Percentiles rank a stretch among this genome's conserved stretches.
Evolutionary conservation across 1,140 invertebrate species (phyloP).

Genomic region (Bombyx mandarina): DNA sequence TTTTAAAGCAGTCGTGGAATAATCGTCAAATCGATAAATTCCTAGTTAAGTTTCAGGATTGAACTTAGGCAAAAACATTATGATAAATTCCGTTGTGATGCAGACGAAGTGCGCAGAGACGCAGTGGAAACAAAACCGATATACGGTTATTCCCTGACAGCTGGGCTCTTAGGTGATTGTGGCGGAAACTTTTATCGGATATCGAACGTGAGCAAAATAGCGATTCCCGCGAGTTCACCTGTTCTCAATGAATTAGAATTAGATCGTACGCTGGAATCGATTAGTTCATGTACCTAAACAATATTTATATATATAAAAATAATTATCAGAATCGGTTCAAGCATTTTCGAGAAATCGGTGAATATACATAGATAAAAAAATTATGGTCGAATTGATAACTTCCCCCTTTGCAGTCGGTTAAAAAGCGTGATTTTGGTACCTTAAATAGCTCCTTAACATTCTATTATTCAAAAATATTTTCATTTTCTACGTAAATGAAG

Average conservation of each 20-base stretch:
- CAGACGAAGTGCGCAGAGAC: conserved; percentile 27
- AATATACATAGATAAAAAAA: too few relatives aligned
- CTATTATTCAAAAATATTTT: too few relatives aligned
- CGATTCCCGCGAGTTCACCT: conserved; percentile 61
- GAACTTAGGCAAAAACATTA: background rate
- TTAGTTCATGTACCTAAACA: conserved; percentile 1
- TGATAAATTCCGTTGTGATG: conserved; percentile 11
- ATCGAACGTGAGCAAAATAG: conserved; percentile 67
- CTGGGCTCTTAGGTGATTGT: conserved; percentile 72
- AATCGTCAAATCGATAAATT: background rate
- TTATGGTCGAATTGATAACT: too few relatives aligned
- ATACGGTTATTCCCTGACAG: conserved; percentile 69
- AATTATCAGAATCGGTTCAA: too few relatives aligned
- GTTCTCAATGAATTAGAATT: conserved; percentile 22
- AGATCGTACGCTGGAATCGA: background rate
- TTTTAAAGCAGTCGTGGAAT: background rate
- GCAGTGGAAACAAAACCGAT: conserved; percentile 65
- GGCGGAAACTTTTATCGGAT: conserved; percentile 71
- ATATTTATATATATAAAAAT: background rate
- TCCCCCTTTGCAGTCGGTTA: too few relatives aligned
- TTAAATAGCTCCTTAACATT: too few relatives aligned
- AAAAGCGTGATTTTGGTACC: too few relatives aligned
- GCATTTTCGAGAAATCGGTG: too few relatives aligned
- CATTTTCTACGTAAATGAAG: too few relatives aligned
- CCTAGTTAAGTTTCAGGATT: background rate